Evolutionary conservation across 1,140 invertebrate species (phyloP).

Genomic region (Drosophila arizonae): DNA sequence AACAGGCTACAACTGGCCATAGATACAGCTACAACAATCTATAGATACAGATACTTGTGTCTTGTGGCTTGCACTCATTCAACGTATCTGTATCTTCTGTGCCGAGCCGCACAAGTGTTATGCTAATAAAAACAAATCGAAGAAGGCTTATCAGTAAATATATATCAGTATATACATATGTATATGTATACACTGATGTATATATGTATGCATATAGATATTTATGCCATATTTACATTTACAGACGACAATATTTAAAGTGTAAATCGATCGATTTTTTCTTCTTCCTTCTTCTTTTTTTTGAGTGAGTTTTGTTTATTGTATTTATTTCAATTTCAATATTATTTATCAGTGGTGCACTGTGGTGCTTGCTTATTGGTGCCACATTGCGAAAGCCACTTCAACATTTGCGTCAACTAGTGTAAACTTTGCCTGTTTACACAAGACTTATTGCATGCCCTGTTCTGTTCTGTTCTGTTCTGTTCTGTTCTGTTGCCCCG

Average conservation of each 20-base stretch:
- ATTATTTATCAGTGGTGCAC: conserved; percentile 67
- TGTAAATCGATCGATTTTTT: conserved; percentile 71
- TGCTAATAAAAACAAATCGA: conserved; percentile 77
- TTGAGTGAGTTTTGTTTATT: conserved; percentile 56
- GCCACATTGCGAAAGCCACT: conserved; percentile 55
- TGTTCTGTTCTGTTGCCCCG: too few species aligned
- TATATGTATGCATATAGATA: conserved; percentile 24
- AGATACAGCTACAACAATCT: conserved; percentile 1
- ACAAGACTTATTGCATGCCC: conserved; percentile 23
- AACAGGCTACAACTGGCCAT: not conserved
- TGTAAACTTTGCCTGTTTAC: conserved; percentile 53
- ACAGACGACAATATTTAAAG: conserved; percentile 55
- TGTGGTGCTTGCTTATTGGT: conserved; percentile 22
- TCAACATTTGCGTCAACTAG: conserved; percentile 35
- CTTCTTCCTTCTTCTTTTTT: conserved; percentile 7
- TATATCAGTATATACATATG: conserved; percentile 27
- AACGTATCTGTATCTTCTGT: conserved; percentile 36
- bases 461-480: not conserved
- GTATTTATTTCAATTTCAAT: conserved; percentile 80
- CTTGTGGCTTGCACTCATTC: conserved; percentile 39
- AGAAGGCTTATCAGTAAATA: conserved; percentile 58
- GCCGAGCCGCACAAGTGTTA: conserved; percentile 67
- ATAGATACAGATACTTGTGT: conserved; percentile 24
- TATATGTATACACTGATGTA: conserved; percentile 14
- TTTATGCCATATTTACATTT: conserved; percentile 51